A percentile compares a stretch with the other conserved stretches of the same genome.
phyloP scores from a whole-genome alignment of 1,140 invertebrate species.

The Zaprionus africanus region DNA sequence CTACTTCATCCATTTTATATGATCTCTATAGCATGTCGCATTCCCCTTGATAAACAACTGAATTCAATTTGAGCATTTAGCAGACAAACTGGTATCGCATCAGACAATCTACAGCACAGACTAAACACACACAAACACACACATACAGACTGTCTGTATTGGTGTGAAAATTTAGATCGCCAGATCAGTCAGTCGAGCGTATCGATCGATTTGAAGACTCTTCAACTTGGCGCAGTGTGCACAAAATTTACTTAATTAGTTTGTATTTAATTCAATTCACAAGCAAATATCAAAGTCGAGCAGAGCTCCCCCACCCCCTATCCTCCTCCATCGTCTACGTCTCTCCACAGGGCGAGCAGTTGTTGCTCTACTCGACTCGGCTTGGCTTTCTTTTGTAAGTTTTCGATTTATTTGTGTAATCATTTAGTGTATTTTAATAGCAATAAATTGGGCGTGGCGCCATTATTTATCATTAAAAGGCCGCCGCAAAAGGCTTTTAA shows the following conservation, averaged over 20 bases:
- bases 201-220: slow-evolving; percentile 15
- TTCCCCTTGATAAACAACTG: slow-evolving; percentile 18
- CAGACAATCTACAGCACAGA: slow-evolving; percentile 2
- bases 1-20: background rate
- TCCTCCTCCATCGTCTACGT: background rate
- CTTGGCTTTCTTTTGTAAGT: slow-evolving; percentile 19
- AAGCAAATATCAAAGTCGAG: slow-evolving; percentile 45
- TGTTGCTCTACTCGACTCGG: background rate
- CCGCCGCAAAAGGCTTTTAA: slow-evolving; percentile 5
- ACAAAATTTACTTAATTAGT: slow-evolving; percentile 70
- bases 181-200: slow-evolving; percentile 12
- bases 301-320: too few relatives aligned
- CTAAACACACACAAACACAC: background rate
- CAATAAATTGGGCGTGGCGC: slow-evolving; percentile 29
- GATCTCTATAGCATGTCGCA: slow-evolving; percentile 13
- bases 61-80: slow-evolving; percentile 42
- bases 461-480: slow-evolving; percentile 19
- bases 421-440: slow-evolving; percentile 34
- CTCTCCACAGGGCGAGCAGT: background rate
- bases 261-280: slow-evolving; percentile 78
- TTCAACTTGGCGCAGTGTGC: slow-evolving; percentile 34
- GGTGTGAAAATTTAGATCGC: slow-evolving; percentile 18
- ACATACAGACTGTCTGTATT: background rate
- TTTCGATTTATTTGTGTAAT: slow-evolving; percentile 25
- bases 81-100: slow-evolving; percentile 25